These are phyloP conservation scores for Xiphorhynchus erythropygius DNA, from an alignment of 2,797 vertebrate species.

Conservation along the genomic window DNA sequence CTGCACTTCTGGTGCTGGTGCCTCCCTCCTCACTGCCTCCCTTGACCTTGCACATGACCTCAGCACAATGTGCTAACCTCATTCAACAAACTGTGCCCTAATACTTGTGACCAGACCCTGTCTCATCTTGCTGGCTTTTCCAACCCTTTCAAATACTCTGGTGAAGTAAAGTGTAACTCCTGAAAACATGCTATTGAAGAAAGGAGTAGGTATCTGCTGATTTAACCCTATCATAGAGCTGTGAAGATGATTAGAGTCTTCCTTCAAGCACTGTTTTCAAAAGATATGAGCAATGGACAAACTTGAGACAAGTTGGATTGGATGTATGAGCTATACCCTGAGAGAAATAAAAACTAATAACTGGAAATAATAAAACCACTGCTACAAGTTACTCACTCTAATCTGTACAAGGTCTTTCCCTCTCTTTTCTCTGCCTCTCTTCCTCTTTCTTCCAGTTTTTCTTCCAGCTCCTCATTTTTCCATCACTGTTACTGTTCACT, in stretches of 20 bases:
- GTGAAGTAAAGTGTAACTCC: not conserved
- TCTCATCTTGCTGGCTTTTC: not conserved
- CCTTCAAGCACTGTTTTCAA: not conserved
- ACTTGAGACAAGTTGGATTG: not conserved
- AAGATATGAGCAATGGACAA: not conserved
- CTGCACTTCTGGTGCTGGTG: not conserved
- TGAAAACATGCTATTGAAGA: not conserved
- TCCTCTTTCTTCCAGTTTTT: not conserved
- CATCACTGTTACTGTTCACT: not conserved
- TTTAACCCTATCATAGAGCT: not conserved
- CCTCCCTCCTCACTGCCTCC: fast-evolving
- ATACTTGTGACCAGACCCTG: not conserved
- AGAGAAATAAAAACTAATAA: not conserved
- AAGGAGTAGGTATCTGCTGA: not conserved
- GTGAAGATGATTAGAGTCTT: not conserved
- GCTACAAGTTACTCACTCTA: not conserved
- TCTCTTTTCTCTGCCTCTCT: not conserved
- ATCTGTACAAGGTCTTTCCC: not conserved
- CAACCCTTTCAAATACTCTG: not conserved
- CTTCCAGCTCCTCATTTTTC: not conserved
- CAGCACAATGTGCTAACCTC: not conserved
- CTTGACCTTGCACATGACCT: not conserved
- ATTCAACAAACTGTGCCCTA: fast-evolving
- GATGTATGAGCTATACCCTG: not conserved
- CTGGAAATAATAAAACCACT: not conserved